Base-by-base conservation (phyloP, 2,888 invertebrate species). In the Epinotia bilunana region DNA sequence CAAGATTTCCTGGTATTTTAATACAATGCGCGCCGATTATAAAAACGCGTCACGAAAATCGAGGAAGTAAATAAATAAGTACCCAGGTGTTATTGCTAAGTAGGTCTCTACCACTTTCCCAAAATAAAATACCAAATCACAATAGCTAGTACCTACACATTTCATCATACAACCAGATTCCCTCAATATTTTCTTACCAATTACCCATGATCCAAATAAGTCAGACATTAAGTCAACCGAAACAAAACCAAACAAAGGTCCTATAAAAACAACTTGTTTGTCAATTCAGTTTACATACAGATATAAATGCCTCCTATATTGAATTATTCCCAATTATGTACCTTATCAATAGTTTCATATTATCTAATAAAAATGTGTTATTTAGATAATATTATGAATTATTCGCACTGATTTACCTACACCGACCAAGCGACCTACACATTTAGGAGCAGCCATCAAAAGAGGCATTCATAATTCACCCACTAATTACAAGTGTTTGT, bases 1-100 rank as follows among this genome's bases (percentile, higher is more conserved):
- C 90, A 80, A 90, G 86, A 91, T 84, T 91, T 91, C 92, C 91
- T 90, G 86, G 88, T 90, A 72, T 61, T 61, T 28, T 49, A 33
- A 39, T 28, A 28, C 65, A 75, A 75, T 71, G 57, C 28, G 33
- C 55, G 55, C 60, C 60, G 23, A 57, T 69, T 64, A n/a, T 23
- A 70, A 18, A 49, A 49, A 43, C 20, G 49, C 70, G 49, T 70
- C 28, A 49, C 23, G 4, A 28, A 9, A 39, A 65, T 57, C 7
- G 12, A 20, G 64, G 11, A 28, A 49, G 49, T 23, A 9, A 28
- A 49, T 49, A 23, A 61, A n/a, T 23, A 9, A 64, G 16, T 28
- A 49, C n/a, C 43, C 12, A 62, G 62, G 6, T 33, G 18, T 43
- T 43, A 33, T 43, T 20, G 4, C 13, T 20, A 63, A 43, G 43